Conservation (phyloP, 1,140 invertebrate genomes). For the Papilio xuthus region DNA sequence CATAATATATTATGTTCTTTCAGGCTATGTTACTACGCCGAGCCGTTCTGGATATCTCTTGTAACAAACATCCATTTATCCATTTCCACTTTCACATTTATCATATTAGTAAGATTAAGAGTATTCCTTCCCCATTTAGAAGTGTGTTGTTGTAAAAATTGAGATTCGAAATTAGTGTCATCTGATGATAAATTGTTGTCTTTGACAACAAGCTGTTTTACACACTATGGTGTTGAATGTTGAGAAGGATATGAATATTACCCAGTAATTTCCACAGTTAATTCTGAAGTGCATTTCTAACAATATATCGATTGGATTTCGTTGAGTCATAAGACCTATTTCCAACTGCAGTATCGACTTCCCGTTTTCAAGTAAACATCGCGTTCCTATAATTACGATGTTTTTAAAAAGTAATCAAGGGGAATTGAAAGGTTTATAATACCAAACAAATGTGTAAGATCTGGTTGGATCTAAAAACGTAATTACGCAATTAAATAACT, state of each 20-base stretch:
- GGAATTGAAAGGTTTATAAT: not conserved
- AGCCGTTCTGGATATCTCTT: no score
- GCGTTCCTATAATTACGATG: not conserved
- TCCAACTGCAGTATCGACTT: conserved; percentile 15
- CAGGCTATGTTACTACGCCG: no score
- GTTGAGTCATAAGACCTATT: conserved; percentile 13
- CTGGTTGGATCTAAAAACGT: no score
- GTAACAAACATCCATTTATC: no score
- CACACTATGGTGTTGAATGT: not conserved
- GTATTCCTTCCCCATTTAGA: no score
- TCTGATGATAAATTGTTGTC: no score
- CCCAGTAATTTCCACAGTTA: not conserved
- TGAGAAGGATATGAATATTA: not conserved
- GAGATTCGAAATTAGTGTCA: no score
- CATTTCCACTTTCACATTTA: no score
- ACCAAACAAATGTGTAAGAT: not conserved
- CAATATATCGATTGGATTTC: not conserved
- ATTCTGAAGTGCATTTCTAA: not conserved
- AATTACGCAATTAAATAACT: no score
- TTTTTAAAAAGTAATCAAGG: not conserved
- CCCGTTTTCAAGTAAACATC: not conserved
- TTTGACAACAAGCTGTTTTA: not conserved
- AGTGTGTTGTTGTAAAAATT: no score
- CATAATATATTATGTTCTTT: no score
- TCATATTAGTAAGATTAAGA: no score